phyloP scores from a whole-genome alignment of 2,113 vertebrate species.

The Pterophyllum scalare region DNA sequence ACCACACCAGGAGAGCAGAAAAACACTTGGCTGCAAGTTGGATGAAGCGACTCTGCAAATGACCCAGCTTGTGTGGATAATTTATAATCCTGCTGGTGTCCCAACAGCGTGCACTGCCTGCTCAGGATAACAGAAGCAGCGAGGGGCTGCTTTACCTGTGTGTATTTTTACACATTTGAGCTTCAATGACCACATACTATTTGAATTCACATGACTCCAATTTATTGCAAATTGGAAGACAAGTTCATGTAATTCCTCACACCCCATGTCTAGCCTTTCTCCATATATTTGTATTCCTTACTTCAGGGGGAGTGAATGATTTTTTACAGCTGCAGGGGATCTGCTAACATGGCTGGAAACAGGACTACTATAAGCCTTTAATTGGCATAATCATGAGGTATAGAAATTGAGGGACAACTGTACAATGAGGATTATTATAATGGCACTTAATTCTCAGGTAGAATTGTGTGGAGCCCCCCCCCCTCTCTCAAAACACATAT shows the following conservation, averaged over 20 bases:
- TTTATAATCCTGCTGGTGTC: background rate
- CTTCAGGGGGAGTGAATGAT: conserved; percentile 28
- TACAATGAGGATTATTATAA: conserved; percentile 30
- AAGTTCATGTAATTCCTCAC: conserved; percentile 29
- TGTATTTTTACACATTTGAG: background rate
- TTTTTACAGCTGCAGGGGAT: conserved; percentile 31
- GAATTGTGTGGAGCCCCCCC: background rate
- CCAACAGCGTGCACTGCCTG: no score
- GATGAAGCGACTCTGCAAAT: background rate
- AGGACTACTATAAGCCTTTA: conserved; percentile 34
- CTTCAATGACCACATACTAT: conserved; percentile 50
- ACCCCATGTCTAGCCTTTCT: conserved; percentile 9
- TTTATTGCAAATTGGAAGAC: conserved; percentile 63
- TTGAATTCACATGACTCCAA: conserved; percentile 44
- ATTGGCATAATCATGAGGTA: conserved; percentile 25
- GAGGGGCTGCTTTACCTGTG: background rate
- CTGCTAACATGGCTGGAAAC: conserved; percentile 2
- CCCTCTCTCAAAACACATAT: background rate
- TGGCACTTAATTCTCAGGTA: conserved; percentile 45
- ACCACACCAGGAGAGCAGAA: conserved; percentile 61
- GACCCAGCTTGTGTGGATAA: background rate
- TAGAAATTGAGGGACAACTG: conserved; percentile 35
- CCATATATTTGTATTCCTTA: conserved; percentile 10
- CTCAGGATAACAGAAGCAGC: background rate
- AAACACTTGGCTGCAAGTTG: background rate